Evolutionary conservation across 2,797 vertebrate genomes (phyloP).

Genomic region (Bryconaethiops microstoma): DNA sequence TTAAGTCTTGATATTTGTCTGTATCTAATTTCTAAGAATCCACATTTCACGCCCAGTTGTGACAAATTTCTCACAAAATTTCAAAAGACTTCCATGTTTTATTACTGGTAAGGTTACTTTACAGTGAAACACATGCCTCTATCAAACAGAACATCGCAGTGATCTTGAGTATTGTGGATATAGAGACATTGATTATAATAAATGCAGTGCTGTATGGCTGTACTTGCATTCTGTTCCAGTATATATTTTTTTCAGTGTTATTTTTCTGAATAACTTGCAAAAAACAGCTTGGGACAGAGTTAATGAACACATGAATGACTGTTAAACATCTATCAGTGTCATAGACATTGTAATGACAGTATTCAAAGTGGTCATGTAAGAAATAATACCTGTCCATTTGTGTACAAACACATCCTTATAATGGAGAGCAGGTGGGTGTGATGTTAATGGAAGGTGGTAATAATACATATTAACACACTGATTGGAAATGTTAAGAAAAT

Average conservation of each 20-base stretch:
- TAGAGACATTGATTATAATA: slow-evolving; percentile 29
- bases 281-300: background rate
- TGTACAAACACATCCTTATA: slow-evolving; percentile 6
- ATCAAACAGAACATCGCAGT: background rate
- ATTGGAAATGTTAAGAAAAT: background rate
- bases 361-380: background rate
- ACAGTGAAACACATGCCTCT: background rate
- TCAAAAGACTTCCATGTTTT: background rate
- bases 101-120: background rate
- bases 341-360: background rate
- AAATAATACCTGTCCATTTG: slow-evolving; percentile 7
- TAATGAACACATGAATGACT: background rate
- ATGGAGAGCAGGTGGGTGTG: slow-evolving; percentile 55
- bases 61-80: background rate
- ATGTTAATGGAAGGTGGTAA: slow-evolving; percentile 21
- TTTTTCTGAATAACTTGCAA: background rate
- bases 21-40: background rate
- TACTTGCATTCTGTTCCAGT: slow-evolving; percentile 31
- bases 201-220: slow-evolving; percentile 31
- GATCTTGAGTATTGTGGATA: background rate
- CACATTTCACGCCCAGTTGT: background rate
- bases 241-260: background rate
- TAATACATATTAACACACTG: background rate
- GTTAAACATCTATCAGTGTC: slow-evolving; percentile 1
- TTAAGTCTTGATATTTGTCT: background rate